A percentile compares a stretch with the other conserved stretches of the same genome.
phyloP scores from a whole-genome alignment of 1,140 invertebrate species.

The Harlomillsia oculata region DNA sequence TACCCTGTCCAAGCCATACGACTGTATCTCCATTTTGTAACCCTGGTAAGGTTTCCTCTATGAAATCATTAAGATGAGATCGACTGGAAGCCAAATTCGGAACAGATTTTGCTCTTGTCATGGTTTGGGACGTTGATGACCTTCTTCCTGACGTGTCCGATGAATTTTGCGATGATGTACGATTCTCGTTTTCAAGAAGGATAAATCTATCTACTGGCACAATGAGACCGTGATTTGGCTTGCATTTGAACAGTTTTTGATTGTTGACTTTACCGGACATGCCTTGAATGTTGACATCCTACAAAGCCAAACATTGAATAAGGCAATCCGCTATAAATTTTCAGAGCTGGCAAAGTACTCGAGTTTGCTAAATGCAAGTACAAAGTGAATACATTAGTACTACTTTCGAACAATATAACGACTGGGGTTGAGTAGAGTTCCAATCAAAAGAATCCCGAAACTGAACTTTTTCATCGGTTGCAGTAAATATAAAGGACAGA shows the following conservation, averaged over 20 bases:
- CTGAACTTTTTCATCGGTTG: neutral
- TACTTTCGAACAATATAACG: no score
- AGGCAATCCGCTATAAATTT: neutral
- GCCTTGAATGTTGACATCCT: slow-evolving; percentile 10
- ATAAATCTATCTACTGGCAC: slow-evolving; percentile 15
- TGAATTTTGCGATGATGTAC: neutral
- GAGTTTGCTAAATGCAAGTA: no score
- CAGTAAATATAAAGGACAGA: no score
- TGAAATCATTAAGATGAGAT: neutral
- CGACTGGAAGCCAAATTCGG: neutral
- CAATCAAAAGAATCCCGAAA: no score
- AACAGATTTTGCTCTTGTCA: slow-evolving; percentile 3
- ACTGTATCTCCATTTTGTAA: slow-evolving; percentile 17
- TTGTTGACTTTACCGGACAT: slow-evolving; percentile 21
- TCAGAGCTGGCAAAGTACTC: no score
- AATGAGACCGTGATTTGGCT: slow-evolving; percentile 7
- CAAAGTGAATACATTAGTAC: no score
- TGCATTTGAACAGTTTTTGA: slow-evolving; percentile 20
- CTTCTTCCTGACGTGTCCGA: neutral
- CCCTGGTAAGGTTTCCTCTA: no score
- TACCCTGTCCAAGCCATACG: slow-evolving; percentile 14
- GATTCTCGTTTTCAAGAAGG: neutral
- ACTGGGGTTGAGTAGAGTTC: no score
- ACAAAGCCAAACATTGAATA: neutral
- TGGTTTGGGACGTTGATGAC: neutral